These are phyloP conservation scores for Drosophila limbata DNA, from an alignment of 2,888 invertebrate species.

Conservation along the genomic window DNA sequence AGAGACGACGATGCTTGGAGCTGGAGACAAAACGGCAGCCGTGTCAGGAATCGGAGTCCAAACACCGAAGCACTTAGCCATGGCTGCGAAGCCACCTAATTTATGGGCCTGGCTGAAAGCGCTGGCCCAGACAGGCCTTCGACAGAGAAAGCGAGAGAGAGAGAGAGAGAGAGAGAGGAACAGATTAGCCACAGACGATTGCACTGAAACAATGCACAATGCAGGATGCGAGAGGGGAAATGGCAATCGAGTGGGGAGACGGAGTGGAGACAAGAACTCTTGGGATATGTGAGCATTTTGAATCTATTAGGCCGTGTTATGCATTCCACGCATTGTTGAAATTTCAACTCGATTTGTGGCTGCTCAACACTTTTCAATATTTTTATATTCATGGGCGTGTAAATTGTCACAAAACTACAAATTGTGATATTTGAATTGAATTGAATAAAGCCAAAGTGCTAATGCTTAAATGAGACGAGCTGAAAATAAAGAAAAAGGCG, in stretches of 20 bases:
- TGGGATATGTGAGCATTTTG: conserved; percentile 30
- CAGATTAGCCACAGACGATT: conserved; percentile 80
- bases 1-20: conserved; percentile 17
- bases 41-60: conserved; percentile 33
- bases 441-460: conserved; percentile 19
- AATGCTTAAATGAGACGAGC: conserved; percentile 26
- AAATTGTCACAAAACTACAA: conserved; percentile 30
- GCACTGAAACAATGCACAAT: conserved; percentile 71
- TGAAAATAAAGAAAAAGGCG: neutral
- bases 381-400: conserved; percentile 1
- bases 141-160: conserved; percentile 10
- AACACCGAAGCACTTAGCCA: conserved; percentile 71
- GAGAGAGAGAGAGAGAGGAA: conserved; percentile 23
- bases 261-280: neutral
- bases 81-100: conserved; percentile 62
- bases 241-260: neutral
- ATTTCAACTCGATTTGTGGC: conserved; percentile 50
- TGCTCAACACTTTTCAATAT: conserved; percentile 12
- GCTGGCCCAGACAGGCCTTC: conserved; percentile 32
- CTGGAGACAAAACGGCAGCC: conserved; percentile 29
- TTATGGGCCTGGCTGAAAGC: conserved; percentile 68
- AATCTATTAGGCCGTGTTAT: conserved; percentile 39
- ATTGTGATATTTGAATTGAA: conserved; percentile 35
- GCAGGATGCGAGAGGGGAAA: conserved; percentile 16
- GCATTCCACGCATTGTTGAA: conserved; percentile 48